These are phyloP conservation scores for Epiperipatus broadwayi DNA, from an alignment of 2,888 invertebrate genomes.

Conservation along the genomic window DNA sequence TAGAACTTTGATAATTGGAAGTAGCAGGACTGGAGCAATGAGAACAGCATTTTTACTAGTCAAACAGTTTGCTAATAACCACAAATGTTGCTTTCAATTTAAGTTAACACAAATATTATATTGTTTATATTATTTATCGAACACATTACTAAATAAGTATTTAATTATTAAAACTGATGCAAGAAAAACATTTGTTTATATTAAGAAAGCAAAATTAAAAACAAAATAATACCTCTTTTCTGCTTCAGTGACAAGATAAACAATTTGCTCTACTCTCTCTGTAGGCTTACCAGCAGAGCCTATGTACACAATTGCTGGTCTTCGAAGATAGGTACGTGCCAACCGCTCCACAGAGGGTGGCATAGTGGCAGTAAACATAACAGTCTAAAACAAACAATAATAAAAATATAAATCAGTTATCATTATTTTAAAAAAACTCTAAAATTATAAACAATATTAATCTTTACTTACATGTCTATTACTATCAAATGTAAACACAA, in stretches of 20 bases:
- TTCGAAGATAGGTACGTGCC: slow-evolving; percentile 74
- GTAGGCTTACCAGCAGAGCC: slow-evolving; percentile 92
- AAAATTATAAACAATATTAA: background rate
- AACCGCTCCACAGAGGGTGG: slow-evolving; percentile 90
- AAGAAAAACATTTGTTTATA: background rate
- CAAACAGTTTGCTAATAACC: too few relatives aligned
- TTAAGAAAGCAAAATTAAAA: slow-evolving; percentile 1
- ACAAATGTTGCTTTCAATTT: too few relatives aligned
- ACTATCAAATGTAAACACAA: background rate
- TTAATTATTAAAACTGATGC: background rate
- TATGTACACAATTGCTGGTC: slow-evolving; percentile 93
- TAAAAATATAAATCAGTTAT: background rate
- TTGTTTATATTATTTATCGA: background rate
- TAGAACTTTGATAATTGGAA: too few relatives aligned
- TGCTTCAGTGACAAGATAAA: slow-evolving; percentile 80
- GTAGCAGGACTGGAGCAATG: too few relatives aligned
- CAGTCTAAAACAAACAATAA: slow-evolving; percentile 43
- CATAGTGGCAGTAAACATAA: slow-evolving; percentile 99
- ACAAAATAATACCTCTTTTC: slow-evolving; percentile 49
- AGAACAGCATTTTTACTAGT: too few relatives aligned
- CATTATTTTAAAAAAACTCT: too few relatives aligned
- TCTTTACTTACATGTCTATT: background rate
- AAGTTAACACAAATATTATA: too few relatives aligned
- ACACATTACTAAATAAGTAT: too few relatives aligned
- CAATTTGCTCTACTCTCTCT: slow-evolving; percentile 91